These are phyloP conservation scores for Pipistrellus kuhlii DNA, from an alignment of 2,797 vertebrate genomes.

Conservation along the genomic window DNA sequence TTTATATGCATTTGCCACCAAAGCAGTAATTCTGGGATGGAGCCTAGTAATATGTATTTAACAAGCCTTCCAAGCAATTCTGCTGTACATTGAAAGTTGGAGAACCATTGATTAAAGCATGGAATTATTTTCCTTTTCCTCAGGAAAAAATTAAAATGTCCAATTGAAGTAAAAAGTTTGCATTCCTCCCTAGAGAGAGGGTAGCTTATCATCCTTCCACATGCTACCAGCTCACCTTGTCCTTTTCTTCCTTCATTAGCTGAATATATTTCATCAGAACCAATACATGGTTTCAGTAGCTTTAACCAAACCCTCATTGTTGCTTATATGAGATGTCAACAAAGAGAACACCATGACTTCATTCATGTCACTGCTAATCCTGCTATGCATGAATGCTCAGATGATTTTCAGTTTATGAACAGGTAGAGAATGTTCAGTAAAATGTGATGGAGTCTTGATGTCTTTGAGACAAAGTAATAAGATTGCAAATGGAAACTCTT, in stretches of 20 bases:
- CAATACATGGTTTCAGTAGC: background rate
- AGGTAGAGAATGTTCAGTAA: background rate
- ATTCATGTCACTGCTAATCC: background rate
- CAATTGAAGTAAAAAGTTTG: background rate
- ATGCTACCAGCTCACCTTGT: background rate
- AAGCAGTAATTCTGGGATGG: background rate
- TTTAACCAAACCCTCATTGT: background rate
- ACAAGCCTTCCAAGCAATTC: background rate
- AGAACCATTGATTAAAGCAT: background rate
- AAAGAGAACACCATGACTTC: background rate
- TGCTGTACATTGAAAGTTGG: background rate
- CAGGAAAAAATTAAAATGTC: background rate
- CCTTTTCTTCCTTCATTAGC: background rate
- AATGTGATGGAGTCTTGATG: background rate
- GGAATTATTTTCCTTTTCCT: conserved; percentile 1
- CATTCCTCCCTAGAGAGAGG: background rate
- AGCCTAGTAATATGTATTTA: background rate
- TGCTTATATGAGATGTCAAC: background rate
- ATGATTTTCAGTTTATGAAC: background rate
- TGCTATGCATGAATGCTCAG: background rate
- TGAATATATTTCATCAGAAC: background rate
- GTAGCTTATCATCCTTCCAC: background rate
- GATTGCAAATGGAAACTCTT: conserved; percentile 30
- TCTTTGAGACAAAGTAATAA: conserved; percentile 6
- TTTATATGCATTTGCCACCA: background rate